Conservation (phyloP, 2,113 vertebrate species). For the Arothron firmamentum region DNA sequence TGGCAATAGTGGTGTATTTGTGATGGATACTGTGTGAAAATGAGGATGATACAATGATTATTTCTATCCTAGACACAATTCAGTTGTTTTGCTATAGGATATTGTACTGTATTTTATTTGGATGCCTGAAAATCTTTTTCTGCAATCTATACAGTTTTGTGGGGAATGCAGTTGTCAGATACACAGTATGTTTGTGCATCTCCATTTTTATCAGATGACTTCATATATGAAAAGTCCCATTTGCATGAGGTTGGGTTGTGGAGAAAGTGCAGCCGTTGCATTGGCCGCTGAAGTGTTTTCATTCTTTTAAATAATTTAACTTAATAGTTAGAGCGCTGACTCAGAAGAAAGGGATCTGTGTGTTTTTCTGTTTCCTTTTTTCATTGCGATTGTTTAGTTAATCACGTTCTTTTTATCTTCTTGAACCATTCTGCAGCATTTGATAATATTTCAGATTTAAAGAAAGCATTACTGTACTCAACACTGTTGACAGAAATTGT, state of each 20-base stretch:
- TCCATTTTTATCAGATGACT: background rate
- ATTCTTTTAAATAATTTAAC: slow-evolving; percentile 48
- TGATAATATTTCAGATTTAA: background rate
- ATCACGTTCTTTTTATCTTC: background rate
- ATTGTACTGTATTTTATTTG: background rate
- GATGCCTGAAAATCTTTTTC: background rate
- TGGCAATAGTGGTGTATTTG: background rate
- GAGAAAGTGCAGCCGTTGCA: slow-evolving; percentile 8
- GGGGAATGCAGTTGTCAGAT: background rate
- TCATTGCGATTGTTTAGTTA: background rate
- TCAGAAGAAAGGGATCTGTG: slow-evolving; percentile 10
- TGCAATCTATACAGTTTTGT: background rate
- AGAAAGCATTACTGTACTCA: no score
- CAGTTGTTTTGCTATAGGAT: no score
- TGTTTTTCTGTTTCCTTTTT: background rate
- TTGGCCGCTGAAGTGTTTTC: slow-evolving; percentile 31
- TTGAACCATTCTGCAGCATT: background rate
- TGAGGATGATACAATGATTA: background rate
- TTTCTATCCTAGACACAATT: background rate
- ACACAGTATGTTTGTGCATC: background rate
- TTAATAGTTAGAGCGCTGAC: slow-evolving; percentile 25
- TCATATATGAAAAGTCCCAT: slow-evolving; percentile 7
- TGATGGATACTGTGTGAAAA: background rate
- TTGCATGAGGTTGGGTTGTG: background rate
- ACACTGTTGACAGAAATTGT: background rate